These are phyloP conservation scores for Melierax canorus DNA, from an alignment of 2,113 vertebrate species.

Conservation along the genomic window DNA sequence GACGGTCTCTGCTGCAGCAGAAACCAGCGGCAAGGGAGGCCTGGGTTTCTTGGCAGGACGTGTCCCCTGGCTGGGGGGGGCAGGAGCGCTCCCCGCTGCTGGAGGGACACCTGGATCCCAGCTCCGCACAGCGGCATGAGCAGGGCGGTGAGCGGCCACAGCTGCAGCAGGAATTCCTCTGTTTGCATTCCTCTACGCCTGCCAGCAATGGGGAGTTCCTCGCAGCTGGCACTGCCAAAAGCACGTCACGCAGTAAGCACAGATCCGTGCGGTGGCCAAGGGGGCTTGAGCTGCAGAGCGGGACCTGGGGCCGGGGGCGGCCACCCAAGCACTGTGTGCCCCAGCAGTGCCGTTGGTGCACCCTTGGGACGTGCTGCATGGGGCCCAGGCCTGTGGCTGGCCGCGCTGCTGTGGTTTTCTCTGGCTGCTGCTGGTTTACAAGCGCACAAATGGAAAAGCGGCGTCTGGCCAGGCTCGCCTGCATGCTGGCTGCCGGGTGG, in stretches of 20 bases:
- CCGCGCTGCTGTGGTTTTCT: neutral
- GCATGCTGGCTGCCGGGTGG: neutral
- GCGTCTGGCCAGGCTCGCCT: neutral
- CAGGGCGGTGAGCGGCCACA: rapidly evolving
- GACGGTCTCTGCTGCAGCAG: neutral
- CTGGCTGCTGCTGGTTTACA: neutral
- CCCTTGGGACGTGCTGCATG: rapidly evolving
- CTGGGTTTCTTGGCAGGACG: neutral
- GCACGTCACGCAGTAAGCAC: rapidly evolving
- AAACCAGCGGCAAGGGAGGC: neutral
- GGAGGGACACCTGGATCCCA: neutral
- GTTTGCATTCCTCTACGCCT: neutral
- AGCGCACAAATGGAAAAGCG: neutral
- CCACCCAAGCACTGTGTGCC: neutral
- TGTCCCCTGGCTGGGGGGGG: neutral
- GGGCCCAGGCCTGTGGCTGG: neutral
- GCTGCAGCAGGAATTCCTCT: slow-evolving; percentile 1
- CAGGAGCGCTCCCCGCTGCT: neutral
- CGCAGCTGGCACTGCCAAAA: neutral
- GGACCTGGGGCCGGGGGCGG: neutral
- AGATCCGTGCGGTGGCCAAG: rapidly evolving
- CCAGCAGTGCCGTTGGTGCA: rapidly evolving
- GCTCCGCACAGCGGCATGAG: neutral
- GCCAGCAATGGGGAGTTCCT: neutral
- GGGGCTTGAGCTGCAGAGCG: rapidly evolving